Conservation (phyloP, 2,888 invertebrate species). For the Tenthredo scrophulariae region DNA sequence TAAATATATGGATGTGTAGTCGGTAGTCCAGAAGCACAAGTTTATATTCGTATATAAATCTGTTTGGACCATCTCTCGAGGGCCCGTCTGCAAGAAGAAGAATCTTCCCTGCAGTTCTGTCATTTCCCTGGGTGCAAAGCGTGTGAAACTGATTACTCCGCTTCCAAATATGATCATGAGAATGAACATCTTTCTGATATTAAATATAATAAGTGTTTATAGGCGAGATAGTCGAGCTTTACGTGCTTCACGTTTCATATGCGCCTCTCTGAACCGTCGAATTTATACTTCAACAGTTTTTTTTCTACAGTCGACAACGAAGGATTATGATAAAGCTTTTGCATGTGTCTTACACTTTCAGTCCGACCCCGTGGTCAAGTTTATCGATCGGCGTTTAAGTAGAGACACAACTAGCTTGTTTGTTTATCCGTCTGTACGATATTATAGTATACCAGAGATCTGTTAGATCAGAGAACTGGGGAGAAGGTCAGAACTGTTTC, state of each 20-base stretch:
- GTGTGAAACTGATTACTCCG: not conserved
- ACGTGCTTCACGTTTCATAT: not conserved
- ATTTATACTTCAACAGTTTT: not conserved
- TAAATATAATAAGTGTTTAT: not conserved
- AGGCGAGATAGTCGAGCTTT: not conserved
- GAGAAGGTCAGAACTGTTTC: constrained; percentile 32
- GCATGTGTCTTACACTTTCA: not conserved
- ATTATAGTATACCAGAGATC: not conserved
- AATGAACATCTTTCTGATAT: not conserved
- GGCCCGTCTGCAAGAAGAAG: not conserved
- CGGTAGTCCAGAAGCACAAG: not conserved
- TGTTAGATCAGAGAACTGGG: not conserved
- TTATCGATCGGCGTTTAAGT: not conserved
- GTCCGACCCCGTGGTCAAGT: not conserved
- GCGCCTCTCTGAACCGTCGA: not conserved
- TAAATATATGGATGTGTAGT: not conserved
- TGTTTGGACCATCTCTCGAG: not conserved
- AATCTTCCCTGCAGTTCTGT: not conserved
- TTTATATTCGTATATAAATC: not conserved
- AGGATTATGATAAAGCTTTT: not conserved
- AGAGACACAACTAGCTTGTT: not conserved
- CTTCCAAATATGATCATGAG: not conserved
- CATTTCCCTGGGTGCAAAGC: not conserved
- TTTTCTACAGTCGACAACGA: not conserved
- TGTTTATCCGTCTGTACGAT: not conserved